Conservation (phyloP, 2,113 vertebrate species). For the Chionomys nivalis region DNA sequence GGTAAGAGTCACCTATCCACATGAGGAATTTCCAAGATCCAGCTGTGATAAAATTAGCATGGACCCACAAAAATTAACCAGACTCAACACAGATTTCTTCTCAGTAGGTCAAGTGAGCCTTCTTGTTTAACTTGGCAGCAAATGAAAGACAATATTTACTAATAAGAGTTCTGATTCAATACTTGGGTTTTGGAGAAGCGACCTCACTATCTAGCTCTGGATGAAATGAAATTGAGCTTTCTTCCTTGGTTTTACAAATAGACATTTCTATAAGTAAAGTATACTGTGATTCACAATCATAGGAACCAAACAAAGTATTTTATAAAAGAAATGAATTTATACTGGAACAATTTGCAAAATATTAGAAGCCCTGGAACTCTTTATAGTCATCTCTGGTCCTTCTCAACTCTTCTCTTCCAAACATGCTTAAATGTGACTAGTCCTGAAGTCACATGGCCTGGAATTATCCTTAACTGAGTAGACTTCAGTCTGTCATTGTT, state of each 20-base stretch:
- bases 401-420: neutral
- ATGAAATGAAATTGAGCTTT: neutral
- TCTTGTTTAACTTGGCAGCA: neutral
- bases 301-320: neutral
- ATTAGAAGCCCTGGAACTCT: neutral
- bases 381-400: neutral
- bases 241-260: neutral
- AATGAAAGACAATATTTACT: neutral
- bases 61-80: neutral
- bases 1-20: neutral
- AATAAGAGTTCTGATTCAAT: neutral
- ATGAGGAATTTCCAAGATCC: neutral
- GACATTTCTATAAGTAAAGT: neutral
- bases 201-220: no score
- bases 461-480: neutral
- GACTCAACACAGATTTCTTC: neutral
- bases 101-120: neutral
- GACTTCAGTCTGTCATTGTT: neutral
- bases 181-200: neutral
- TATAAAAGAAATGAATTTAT: neutral
- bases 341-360: neutral
- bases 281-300: neutral
- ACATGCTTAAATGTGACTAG: rapidly evolving
- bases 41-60: neutral
- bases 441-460: rapidly evolving